Base-by-base conservation (phyloP, 2,797 vertebrate genomes). In the Graptemys geographica region DNA sequence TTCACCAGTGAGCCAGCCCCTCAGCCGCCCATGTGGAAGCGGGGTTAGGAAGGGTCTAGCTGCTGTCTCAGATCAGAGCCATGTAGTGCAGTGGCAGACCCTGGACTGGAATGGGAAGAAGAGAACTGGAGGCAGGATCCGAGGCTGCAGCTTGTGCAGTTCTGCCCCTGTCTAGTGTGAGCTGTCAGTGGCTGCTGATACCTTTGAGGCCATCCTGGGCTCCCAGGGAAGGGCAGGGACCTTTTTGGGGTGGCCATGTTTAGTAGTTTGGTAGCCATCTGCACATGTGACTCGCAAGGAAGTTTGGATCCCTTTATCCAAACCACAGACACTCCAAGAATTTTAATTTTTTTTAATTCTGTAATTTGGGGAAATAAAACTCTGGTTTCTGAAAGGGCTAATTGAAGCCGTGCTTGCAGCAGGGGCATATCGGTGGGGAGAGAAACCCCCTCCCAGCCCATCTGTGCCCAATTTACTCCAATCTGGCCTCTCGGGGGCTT, bases 391-490 rank as follows among this genome's bases (percentile, higher is more conserved):
- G 89, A 97, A 97, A 91, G 92, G 93, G 69, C 90, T 98, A 98
- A 98, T 98, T 98, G 97, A 98, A 98, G 97, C 98, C 98, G 94
- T 94, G 95, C 98, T 98, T 98, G 97, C 96, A 93, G 97, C 97
- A 96, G 98, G 97, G 96, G 97, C 97, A 98, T 98, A 97, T 97
- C 59, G 79, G 94, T 93, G 90, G 97, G 94, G 95, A 95, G 95
- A 95, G 95, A 92, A 97, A 96, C 93, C 96, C 96, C 96, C 90
- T 97, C 97, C 92, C 98, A 97, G 91, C 98, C 98, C 99, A 99
- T 99, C 99, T 99, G 99, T 99, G 98, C 99, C 99, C 99, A 99
- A 99, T 99, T 99, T 99, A 99, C 98, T 98, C 87, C 97, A 98
- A 98, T 98, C 98, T 98, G 96, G 98, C 98, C 98, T 98, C 98